Evolutionary conservation across 2,797 vertebrate species (phyloP).

Genomic region (Loris lydekkerianus): DNA sequence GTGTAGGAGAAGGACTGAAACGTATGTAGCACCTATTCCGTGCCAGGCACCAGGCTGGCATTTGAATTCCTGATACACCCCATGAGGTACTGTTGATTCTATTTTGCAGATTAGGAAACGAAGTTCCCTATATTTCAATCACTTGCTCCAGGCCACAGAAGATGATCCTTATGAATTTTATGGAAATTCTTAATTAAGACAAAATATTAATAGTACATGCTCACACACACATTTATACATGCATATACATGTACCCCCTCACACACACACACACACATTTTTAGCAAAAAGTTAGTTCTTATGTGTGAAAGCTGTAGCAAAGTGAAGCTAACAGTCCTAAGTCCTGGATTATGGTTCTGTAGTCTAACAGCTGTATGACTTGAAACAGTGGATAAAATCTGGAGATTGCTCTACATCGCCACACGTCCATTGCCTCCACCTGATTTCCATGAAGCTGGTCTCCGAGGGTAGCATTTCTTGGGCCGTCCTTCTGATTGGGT

Average conservation of each 20-base stretch:
- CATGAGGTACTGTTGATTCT: neutral
- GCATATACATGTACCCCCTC: neutral
- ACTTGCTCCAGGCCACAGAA: neutral
- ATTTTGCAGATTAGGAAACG: constrained; percentile 21
- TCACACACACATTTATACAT: neutral
- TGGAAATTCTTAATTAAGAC: neutral
- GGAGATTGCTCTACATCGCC: neutral
- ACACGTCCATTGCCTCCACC: neutral
- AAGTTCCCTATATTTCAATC: neutral
- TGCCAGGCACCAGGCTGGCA: neutral
- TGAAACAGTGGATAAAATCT: neutral
- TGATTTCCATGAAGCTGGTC: neutral
- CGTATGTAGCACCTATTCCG: neutral
- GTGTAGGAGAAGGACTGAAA: neutral
- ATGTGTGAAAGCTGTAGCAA: neutral
- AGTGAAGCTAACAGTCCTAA: neutral
- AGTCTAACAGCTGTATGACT: neutral
- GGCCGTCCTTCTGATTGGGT: neutral
- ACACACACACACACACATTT: neutral
- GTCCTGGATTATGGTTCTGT: neutral
- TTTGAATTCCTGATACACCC: neutral
- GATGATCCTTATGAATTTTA: constrained; percentile 1
- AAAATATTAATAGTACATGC: neutral
- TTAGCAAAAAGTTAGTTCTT: constrained; percentile 13
- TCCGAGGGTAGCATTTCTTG: neutral